These are phyloP conservation scores for Setipinna tenuifilis DNA, from an alignment of 2,797 vertebrate genomes.

Conservation along the genomic window DNA sequence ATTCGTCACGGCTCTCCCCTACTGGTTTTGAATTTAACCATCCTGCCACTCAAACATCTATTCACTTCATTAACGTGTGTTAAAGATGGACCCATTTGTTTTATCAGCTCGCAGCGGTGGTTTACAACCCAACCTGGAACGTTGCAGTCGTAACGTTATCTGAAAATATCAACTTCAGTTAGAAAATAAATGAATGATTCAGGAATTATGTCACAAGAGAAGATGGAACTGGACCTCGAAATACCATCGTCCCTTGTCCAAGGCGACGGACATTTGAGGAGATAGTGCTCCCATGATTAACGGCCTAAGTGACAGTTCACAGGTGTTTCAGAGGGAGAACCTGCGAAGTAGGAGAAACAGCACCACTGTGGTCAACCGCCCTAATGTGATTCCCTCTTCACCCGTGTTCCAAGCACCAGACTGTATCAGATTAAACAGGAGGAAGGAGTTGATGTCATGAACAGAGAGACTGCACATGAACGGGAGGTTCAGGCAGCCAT, in stretches of 20 bases:
- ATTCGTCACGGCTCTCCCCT: no score
- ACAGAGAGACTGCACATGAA: constrained; percentile 87
- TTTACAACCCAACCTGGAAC: constrained; percentile 24
- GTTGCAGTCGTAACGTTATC: constrained; percentile 14
- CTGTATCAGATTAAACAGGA: constrained; percentile 95
- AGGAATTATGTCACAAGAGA: constrained; percentile 79
- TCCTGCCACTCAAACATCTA: constrained; percentile 5
- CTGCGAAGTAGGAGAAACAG: constrained; percentile 85
- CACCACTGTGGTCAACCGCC: constrained; percentile 80
- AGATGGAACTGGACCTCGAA: constrained; percentile 87
- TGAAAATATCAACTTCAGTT: not conserved
- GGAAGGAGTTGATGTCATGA: constrained; percentile 86
- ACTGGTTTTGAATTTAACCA: not conserved
- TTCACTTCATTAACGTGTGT: no score
- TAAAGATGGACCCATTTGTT: not conserved
- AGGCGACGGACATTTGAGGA: constrained; percentile 77
- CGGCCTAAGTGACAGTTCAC: constrained; percentile 83
- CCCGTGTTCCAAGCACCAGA: constrained; percentile 83
- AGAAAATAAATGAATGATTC: constrained; percentile 66
- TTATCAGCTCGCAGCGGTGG: constrained; percentile 34
- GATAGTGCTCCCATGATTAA: constrained; percentile 87
- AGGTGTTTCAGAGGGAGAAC: constrained; percentile 82
- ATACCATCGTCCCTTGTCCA: constrained; percentile 69
- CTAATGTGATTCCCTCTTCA: constrained; percentile 83
- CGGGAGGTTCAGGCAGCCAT: constrained; percentile 86